Evolutionary conservation across 2,113 vertebrate species (phyloP).

Genomic region (Labrus mixtus): DNA sequence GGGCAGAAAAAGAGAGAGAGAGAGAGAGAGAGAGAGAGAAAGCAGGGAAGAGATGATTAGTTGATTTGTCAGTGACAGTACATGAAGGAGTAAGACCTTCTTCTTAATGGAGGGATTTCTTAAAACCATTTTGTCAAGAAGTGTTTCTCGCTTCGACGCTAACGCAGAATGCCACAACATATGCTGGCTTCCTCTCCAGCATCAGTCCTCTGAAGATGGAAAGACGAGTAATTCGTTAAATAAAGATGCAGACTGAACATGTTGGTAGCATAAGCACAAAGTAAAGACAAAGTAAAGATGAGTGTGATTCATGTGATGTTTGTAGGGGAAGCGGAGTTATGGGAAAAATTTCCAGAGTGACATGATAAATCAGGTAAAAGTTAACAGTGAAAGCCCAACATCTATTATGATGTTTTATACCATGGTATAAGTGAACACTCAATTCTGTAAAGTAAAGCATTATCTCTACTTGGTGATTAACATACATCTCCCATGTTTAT

Average conservation of each 20-base stretch:
- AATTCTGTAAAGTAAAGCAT: too few relatives aligned
- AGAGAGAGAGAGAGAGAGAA: constrained; percentile 50
- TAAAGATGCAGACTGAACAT: constrained; percentile 31
- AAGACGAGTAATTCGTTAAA: constrained; percentile 6
- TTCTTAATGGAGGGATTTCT: constrained; percentile 62
- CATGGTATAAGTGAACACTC: too few relatives aligned
- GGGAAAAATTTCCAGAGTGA: too few relatives aligned
- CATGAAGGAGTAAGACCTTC: constrained; percentile 54
- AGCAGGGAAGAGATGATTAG: constrained; percentile 64
- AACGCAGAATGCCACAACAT: constrained; percentile 40
- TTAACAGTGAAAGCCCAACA: too few relatives aligned
- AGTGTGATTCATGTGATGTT: too few relatives aligned
- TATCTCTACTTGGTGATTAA: too few relatives aligned
- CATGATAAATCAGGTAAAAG: too few relatives aligned
- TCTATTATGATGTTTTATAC: too few relatives aligned
- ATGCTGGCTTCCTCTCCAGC: constrained; percentile 38
- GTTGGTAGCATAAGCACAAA: neutral
- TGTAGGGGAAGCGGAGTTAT: too few relatives aligned
- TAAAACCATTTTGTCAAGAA: constrained; percentile 35
- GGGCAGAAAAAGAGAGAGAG: constrained; percentile 41
- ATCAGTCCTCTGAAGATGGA: constrained; percentile 29
- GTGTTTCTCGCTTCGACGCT: constrained; percentile 28
- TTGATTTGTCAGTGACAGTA: constrained; percentile 53
- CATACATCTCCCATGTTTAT: neutral
- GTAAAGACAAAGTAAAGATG: too few relatives aligned